These are phyloP conservation scores for Dysdera silvatica DNA, from an alignment of 1,140 invertebrate species.

Conservation along the genomic window DNA sequence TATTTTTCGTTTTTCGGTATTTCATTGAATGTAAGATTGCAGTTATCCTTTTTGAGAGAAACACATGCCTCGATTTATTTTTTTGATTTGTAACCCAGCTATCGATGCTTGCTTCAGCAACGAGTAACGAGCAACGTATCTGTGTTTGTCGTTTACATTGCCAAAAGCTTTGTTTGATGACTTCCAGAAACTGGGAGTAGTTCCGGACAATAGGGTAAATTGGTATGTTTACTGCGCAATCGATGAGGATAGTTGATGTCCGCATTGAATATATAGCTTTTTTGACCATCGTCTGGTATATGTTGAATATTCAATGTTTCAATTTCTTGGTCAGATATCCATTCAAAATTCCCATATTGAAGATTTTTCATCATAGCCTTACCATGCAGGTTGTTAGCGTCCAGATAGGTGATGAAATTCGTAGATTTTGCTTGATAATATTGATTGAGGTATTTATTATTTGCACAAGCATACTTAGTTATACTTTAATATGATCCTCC, in stretches of 20 bases:
- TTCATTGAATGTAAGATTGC: constrained; percentile 35
- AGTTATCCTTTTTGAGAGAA: constrained; percentile 8
- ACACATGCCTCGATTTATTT: constrained; percentile 33
- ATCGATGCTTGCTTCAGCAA: constrained; percentile 47
- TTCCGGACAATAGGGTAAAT: constrained; percentile 43
- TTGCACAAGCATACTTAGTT: too few relatives aligned
- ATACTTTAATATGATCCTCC: too few relatives aligned
- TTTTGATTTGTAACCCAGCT: constrained; percentile 38
- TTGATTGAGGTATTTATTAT: too few relatives aligned
- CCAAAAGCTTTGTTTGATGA: constrained; percentile 20
- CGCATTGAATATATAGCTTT: too few relatives aligned
- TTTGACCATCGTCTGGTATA: too few relatives aligned
- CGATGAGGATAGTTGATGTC: constrained; percentile 34
- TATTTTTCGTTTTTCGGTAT: constrained; percentile 38
- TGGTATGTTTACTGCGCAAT: constrained; percentile 38
- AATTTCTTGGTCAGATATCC: too few relatives aligned
- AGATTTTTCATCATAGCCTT: too few relatives aligned
- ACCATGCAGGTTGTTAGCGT: too few relatives aligned
- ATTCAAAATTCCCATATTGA: too few relatives aligned
- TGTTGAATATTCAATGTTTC: too few relatives aligned
- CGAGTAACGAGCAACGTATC: constrained; percentile 48
- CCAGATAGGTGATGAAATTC: too few relatives aligned
- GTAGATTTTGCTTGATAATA: too few relatives aligned
- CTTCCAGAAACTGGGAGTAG: neutral
- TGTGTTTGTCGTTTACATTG: constrained; percentile 29